Conservation (phyloP, 1,140 invertebrate genomes). For the Rhizoglyphus robini region DNA sequence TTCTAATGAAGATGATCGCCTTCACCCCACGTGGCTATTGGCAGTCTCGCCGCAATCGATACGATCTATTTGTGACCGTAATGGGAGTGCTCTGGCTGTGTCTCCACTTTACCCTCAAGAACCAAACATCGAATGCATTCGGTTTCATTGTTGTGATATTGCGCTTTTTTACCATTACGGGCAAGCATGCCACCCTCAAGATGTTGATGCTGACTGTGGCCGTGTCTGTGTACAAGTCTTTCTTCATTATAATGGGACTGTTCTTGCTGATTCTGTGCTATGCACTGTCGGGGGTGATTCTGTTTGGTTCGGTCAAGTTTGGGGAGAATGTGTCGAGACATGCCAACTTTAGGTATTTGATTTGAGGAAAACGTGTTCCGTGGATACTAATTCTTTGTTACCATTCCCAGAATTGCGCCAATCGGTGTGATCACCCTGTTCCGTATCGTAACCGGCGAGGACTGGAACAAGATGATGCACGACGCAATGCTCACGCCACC, state of each 20-base stretch:
- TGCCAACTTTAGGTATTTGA: constrained; percentile 17
- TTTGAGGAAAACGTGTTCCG: constrained; percentile 1
- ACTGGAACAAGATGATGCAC: constrained; percentile 99
- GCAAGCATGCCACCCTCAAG: constrained; percentile 96
- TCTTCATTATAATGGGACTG: constrained; percentile 99
- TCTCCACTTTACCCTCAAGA: constrained; percentile 70
- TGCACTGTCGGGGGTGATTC: constrained; percentile 89
- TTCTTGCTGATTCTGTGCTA: constrained; percentile 98
- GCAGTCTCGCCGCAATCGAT: constrained; percentile 92
- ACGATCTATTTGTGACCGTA: constrained; percentile 92
- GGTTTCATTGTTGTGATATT: constrained; percentile 96
- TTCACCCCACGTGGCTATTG: constrained; percentile 95
- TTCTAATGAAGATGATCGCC: constrained; percentile 92
- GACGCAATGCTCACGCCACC: constrained; percentile 89
- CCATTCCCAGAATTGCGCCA: constrained; percentile 65
- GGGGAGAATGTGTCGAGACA: constrained; percentile 53
- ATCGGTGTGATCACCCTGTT: constrained; percentile 96
- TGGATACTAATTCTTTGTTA: too few relatives aligned
- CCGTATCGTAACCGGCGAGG: constrained; percentile 97
- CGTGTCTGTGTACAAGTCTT: constrained; percentile 98
- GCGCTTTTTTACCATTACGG: constrained; percentile 97
- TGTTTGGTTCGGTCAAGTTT: constrained; percentile 98
- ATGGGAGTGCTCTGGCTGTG: constrained; percentile 93
- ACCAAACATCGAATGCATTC: constrained; percentile 59
- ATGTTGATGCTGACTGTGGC: constrained; percentile 97